Evolutionary conservation across 2,888 invertebrate genomes (phyloP), one percentile per base, ranked within the genome.

Genomic region (Euplexia lucipara): DNA sequence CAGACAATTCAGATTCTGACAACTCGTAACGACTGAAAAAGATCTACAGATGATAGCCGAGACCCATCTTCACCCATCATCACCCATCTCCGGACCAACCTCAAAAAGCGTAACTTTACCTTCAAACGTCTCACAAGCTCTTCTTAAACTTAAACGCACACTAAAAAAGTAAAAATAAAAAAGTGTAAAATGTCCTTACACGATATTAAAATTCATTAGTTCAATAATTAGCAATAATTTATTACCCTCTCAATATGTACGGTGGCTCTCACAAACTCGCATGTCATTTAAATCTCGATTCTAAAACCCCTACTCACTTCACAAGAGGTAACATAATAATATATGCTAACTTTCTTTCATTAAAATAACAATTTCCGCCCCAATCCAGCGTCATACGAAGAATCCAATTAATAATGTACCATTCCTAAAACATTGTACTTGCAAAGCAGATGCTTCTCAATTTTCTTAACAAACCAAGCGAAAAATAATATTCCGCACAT

Each of bases 381-480:
- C 44, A 63, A 34, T 49, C 32, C 32, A 49, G 14, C 22, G 18
- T 39, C 49, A 75, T 52, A 63, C 35, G 57, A 67, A 51, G 54
- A 58, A 57, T 59, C 53, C 62, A 77, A 65, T 77, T 73, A 77
- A 65, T 49, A 70, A 61, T 65, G 45, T 48, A 39, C 54, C 60
- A 52, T 65, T 42, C 22, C 45, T 39, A 48, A 69, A 81, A 74
- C 67, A 82, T 78, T 75, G 76, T 80, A 86, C 86, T 86, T 85
- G 83, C 82, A 87, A 86, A 83, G 83, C 90, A 90, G 87, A 91
- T 90, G 88, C 44, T 85, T 86, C 79, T 87, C 91, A 92, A 93
- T 92, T 90, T 92, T 91, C 91, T 89, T 88, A 88, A 78, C 86
- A 91, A 93, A 88, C 89, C 88, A 91, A 90, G 91, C 92, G 91